phyloP scores from a whole-genome alignment of 2,888 invertebrate species.

The Auanema sp. region DNA sequence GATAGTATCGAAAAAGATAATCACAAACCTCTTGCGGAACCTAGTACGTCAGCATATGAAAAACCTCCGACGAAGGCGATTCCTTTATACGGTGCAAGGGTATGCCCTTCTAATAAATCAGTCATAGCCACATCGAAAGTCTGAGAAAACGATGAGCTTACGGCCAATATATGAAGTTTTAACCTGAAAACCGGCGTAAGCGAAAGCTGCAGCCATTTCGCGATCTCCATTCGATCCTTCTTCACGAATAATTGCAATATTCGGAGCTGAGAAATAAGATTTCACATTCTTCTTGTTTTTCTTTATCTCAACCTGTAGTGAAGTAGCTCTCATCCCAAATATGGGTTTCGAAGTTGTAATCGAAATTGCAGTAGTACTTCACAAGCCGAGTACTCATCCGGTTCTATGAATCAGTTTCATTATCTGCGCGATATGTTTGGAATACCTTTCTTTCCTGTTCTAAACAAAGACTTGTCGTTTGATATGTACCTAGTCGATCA shows the following conservation, averaged over 20 bases:
- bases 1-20: background rate
- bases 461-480: conserved; percentile 80
- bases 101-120: conserved; percentile 44
- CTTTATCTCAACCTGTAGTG: background rate
- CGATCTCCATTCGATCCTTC: conserved; percentile 96
- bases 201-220: conserved; percentile 88
- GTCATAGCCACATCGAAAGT: conserved; percentile 73
- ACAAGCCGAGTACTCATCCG: background rate
- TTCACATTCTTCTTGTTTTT: background rate
- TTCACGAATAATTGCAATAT: conserved; percentile 88
- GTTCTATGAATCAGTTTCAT: background rate
- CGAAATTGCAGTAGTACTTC: background rate
- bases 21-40: conserved; percentile 79
- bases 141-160: background rate
- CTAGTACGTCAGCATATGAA: conserved; percentile 95
- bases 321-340: background rate
- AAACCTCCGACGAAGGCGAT: conserved; percentile 97
- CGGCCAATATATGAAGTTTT: no score
- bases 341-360: background rate
- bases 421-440: background rate
- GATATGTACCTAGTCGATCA: conserved; percentile 82
- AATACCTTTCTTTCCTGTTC: conserved; percentile 74
- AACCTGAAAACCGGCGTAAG: conserved; percentile 78
- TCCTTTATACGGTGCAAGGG: conserved; percentile 68
- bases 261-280: conserved; percentile 29